Base-by-base conservation (phyloP, 2,888 invertebrate genomes). In the Phyllotreta cruciferae region DNA sequence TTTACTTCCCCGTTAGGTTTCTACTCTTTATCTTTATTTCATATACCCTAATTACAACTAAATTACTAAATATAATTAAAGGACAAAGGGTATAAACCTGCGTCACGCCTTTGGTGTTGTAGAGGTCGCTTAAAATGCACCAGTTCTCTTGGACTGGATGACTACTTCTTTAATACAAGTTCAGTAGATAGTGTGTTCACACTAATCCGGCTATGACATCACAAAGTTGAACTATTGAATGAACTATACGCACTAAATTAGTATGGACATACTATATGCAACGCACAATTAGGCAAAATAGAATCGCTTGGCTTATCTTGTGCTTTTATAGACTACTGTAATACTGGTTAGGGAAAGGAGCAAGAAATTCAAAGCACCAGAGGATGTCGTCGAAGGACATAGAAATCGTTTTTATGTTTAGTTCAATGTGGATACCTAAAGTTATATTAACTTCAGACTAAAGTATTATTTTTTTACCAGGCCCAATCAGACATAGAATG, bases 401-500 rank as follows among this genome's bases (percentile, higher is more conserved):
- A 24, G 24, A 24, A 24, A 24, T 24, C 24, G 24, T 24, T 24
- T 24, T 3, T 24, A 4, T 24, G 24, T 24, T 24, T 24, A 4
- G 24, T 24, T 24, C 4, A 24, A 24, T 24, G 24, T 24, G 24
- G 24, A 24, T 24, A 24, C 24, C 2, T 13, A n/a, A 45, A 45
- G 24, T 14, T 35, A 34, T 11, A 41, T 38, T 10, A 24, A 24
- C 1, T 6, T 56, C 52, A 2, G 38, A 6, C 24, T 8, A 11
- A 24, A 9, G 10, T 13, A 6, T 47, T 49, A 11, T 41, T 50
- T 45, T 53, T 65, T 66, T 47, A 71, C 70, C 88, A 97, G 89
- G 98, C 98, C 39, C 98, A 98, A 88, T 98, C 98, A 49, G 99
- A 99, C 83, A 98, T 96, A 75, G 99, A 99, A 83, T 99, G 99